Evolutionary conservation across 2,113 vertebrate genomes (phyloP).

Genomic region (Platysteira castanea): DNA sequence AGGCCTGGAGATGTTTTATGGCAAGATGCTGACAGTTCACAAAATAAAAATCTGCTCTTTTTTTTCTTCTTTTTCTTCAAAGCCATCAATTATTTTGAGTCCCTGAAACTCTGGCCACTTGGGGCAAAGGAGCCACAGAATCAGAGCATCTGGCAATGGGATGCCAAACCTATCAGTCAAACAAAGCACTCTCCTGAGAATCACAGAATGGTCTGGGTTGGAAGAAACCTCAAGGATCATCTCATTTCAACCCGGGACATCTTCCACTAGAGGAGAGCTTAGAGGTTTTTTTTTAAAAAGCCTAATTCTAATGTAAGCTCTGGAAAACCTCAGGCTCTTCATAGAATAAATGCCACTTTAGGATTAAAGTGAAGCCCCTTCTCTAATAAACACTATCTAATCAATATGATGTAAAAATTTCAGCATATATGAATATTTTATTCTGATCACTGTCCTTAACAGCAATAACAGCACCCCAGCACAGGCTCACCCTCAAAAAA

Average conservation of each 20-base stretch:
- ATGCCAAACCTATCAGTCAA: neutral
- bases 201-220: neutral
- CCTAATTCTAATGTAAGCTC: neutral
- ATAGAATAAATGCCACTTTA: neutral
- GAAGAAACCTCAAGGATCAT: neutral
- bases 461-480: neutral
- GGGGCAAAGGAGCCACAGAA: neutral
- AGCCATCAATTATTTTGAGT: neutral
- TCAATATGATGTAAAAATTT: neutral
- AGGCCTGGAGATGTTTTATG: neutral
- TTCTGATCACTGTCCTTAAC: neutral
- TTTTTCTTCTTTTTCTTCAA: too few relatives aligned
- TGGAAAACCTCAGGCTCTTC: neutral
- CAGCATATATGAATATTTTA: neutral
- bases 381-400: neutral
- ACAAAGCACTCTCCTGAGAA: neutral
- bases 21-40: neutral
- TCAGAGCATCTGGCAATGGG: neutral
- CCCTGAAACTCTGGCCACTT: fast-evolving
- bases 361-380: neutral
- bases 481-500: neutral
- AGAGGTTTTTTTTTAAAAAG: neutral
- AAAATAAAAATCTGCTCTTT: neutral
- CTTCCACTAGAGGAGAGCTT: neutral
- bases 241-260: neutral